Conservation (phyloP, 2,888 invertebrate genomes). For the Pomacea canaliculata region DNA sequence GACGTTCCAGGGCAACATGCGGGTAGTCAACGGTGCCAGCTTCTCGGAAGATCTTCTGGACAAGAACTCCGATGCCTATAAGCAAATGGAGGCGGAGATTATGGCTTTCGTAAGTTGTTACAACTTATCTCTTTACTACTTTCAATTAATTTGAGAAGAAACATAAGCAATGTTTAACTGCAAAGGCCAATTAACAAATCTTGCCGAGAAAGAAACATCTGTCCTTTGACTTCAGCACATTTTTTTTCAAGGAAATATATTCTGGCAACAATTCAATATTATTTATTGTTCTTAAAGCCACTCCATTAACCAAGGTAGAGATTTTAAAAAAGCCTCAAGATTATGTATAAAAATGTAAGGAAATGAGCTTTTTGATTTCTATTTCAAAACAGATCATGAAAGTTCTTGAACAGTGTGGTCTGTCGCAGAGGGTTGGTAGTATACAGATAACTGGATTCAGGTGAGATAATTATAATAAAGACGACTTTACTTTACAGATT, state of each 20-base stretch:
- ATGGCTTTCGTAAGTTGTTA: conserved; percentile 25
- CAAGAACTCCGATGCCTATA: conserved; percentile 20
- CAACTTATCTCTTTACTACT: not conserved
- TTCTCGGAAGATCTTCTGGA: conserved; percentile 14
- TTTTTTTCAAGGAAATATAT: no score
- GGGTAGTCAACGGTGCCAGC: conserved; percentile 1
- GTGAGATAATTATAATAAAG: conserved; percentile 1
- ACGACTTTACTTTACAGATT: no score
- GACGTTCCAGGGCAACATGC: conserved; percentile 3
- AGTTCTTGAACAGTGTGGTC: conserved; percentile 19
- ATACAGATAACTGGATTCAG: conserved; percentile 31
- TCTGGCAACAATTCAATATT: no score
- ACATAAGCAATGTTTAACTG: no score
- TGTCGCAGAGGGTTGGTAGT: conserved; percentile 18
- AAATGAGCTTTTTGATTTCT: no score
- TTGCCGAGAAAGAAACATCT: no score
- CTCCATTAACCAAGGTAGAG: no score
- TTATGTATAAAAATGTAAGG: no score
- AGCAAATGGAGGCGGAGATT: conserved; percentile 22
- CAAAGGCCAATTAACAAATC: no score
- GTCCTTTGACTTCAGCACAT: no score
- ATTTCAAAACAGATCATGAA: conserved; percentile 6
- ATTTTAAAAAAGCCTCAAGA: no score
- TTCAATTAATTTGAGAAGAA: not conserved
- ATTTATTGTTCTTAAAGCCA: no score